These are phyloP conservation scores for Ridgeia piscesae DNA, from an alignment of 1,140 invertebrate species.

Conservation along the genomic window DNA sequence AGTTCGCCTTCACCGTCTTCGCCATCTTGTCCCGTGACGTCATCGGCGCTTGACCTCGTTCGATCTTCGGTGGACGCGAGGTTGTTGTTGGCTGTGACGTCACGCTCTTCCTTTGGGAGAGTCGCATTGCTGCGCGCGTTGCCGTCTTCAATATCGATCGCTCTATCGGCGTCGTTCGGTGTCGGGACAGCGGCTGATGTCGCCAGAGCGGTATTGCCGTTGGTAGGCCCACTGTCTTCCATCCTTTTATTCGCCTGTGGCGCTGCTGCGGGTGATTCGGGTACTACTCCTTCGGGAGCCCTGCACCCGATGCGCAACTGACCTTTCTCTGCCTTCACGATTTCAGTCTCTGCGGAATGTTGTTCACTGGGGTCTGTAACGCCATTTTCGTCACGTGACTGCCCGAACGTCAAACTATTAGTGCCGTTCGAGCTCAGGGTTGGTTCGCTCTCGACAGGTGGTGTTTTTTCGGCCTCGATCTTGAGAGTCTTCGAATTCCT, in stretches of 20 bases:
- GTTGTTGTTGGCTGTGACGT: background rate
- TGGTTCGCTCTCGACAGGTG: background rate
- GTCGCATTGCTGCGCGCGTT: background rate
- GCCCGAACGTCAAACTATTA: too few relatives aligned
- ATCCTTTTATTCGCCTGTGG: background rate
- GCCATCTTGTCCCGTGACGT: background rate
- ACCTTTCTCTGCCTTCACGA: background rate
- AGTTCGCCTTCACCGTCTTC: background rate
- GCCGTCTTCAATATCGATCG: background rate
- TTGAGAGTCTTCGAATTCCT: background rate
- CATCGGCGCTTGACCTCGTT: background rate
- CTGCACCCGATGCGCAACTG: background rate
- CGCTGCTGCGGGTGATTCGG: background rate
- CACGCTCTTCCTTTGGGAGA: background rate
- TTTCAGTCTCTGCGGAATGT: background rate
- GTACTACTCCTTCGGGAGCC: background rate
- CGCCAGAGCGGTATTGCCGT: background rate
- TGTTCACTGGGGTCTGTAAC: background rate
- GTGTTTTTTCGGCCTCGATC: background rate
- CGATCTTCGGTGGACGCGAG: background rate
- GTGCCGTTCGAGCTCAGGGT: background rate
- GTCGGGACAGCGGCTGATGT: background rate
- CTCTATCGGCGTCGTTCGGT: background rate
- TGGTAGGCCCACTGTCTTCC: background rate
- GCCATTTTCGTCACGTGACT: background rate